phyloP scores from a whole-genome alignment of 1,140 invertebrate genomes.

The Tyrophagus putrescentiae region DNA sequence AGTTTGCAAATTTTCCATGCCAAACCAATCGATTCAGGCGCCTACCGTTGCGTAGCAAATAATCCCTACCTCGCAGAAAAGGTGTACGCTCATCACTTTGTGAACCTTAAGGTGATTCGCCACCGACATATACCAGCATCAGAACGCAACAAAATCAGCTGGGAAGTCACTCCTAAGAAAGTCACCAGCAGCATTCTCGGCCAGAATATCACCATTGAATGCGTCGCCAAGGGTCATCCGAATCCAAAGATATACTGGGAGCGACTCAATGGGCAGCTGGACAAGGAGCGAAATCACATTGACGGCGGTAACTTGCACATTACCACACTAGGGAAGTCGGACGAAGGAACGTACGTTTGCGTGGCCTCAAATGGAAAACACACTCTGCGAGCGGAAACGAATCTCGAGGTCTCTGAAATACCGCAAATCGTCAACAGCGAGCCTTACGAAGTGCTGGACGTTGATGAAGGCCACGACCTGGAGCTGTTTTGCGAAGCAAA shows the following conservation, averaged over 20 bases:
- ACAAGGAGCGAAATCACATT: slow-evolving; percentile 29
- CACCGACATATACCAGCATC: neutral
- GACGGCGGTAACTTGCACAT: slow-evolving; percentile 23
- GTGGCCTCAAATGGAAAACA: slow-evolving; percentile 35
- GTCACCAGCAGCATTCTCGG: slow-evolving; percentile 33
- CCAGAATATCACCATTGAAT: slow-evolving; percentile 47
- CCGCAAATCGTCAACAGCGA: slow-evolving; percentile 40
- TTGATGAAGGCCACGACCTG: slow-evolving; percentile 48
- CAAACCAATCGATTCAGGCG: slow-evolving; percentile 26
- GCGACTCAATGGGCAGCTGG: slow-evolving; percentile 36
- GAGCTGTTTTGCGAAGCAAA: slow-evolving; percentile 48
- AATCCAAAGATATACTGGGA: slow-evolving; percentile 44
- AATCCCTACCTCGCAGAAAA: slow-evolving; percentile 27
- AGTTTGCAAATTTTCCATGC: slow-evolving; percentile 28
- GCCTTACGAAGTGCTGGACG: slow-evolving; percentile 41
- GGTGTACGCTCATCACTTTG: slow-evolving; percentile 18
- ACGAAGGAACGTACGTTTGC: slow-evolving; percentile 56
- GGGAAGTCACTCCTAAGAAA: slow-evolving; percentile 21
- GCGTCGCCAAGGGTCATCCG: slow-evolving; percentile 44
- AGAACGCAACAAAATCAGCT: neutral
- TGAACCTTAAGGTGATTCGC: slow-evolving; percentile 24
- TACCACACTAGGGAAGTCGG: slow-evolving; percentile 37
- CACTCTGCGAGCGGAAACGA: slow-evolving; percentile 26
- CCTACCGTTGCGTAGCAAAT: slow-evolving; percentile 28
- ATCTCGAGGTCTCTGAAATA: slow-evolving; percentile 35